phyloP scores from a whole-genome alignment of 1,140 invertebrate species.

The Camponotus pennsylvanicus region DNA sequence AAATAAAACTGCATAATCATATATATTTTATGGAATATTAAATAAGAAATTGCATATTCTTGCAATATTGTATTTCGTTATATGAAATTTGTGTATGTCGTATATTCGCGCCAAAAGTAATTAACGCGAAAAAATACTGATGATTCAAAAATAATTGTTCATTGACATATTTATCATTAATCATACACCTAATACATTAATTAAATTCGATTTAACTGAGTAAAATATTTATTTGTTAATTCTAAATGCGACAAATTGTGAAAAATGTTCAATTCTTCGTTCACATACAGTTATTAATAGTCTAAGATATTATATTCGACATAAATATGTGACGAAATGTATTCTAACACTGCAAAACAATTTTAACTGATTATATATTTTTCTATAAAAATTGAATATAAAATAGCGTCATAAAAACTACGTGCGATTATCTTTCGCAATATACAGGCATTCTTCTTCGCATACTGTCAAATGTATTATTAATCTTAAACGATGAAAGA shows the following conservation, averaged over 20 bases:
- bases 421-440: background rate
- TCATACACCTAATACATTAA: background rate
- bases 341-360: background rate
- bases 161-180: background rate
- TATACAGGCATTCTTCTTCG: background rate
- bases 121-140: background rate
- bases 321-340: background rate
- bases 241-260: background rate
- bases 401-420: background rate
- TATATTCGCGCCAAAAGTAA: background rate
- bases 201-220: background rate
- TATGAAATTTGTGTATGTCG: background rate
- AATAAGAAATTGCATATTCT: background rate
- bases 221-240: background rate
- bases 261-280: background rate
- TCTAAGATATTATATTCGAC: background rate
- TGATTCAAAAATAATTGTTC: constrained; percentile 5
- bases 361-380: background rate
- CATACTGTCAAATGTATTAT: background rate
- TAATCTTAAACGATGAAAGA: background rate
- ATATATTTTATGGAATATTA: background rate
- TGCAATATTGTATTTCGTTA: background rate
- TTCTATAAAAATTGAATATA: constrained; percentile 10
- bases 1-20: background rate
- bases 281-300: background rate